These are phyloP conservation scores for Drosophila teissieri DNA, from an alignment of 1,140 invertebrate genomes.

Conservation along the genomic window DNA sequence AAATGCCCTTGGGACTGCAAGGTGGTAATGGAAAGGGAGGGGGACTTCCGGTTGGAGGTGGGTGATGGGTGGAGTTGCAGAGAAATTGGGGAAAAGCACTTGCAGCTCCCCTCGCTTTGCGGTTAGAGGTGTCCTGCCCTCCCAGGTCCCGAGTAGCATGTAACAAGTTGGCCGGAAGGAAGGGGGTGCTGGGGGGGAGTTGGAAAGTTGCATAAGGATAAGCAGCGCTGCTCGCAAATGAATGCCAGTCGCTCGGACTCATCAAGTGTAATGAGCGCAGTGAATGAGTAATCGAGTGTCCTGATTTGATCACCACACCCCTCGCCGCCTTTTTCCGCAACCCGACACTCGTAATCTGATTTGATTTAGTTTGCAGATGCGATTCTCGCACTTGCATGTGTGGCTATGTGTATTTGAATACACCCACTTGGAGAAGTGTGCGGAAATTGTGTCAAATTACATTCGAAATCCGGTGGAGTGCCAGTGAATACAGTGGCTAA, in stretches of 20 bases:
- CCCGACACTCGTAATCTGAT: slow-evolving; percentile 4
- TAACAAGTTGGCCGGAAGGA: neutral
- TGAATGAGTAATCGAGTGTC: slow-evolving; percentile 53
- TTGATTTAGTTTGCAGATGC: slow-evolving; percentile 8
- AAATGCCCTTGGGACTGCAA: slow-evolving; percentile 15
- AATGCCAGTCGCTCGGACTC: slow-evolving; percentile 43
- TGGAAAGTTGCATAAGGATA: slow-evolving; percentile 31
- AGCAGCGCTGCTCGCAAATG: slow-evolving; percentile 38
- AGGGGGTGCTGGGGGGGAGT: slow-evolving; percentile 1
- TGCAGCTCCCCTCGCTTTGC: slow-evolving; percentile 36
- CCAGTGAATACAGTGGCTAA: slow-evolving; percentile 4
- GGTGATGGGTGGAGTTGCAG: slow-evolving; percentile 15
- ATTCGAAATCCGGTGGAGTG: neutral
- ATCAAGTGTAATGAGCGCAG: slow-evolving; percentile 45
- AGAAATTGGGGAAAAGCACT: slow-evolving; percentile 32
- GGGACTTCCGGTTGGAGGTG: neutral
- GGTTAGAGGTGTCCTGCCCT: too few relatives aligned
- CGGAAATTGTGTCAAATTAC: neutral
- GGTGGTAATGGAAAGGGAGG: neutral
- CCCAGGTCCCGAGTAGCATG: slow-evolving; percentile 21
- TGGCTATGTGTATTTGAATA: too few relatives aligned
- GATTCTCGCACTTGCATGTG: neutral
- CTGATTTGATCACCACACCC: slow-evolving; percentile 30
- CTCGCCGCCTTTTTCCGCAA: too few relatives aligned
- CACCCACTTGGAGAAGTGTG: neutral